Conservation (phyloP, 1,140 invertebrate genomes). For the Myzus persicae region DNA sequence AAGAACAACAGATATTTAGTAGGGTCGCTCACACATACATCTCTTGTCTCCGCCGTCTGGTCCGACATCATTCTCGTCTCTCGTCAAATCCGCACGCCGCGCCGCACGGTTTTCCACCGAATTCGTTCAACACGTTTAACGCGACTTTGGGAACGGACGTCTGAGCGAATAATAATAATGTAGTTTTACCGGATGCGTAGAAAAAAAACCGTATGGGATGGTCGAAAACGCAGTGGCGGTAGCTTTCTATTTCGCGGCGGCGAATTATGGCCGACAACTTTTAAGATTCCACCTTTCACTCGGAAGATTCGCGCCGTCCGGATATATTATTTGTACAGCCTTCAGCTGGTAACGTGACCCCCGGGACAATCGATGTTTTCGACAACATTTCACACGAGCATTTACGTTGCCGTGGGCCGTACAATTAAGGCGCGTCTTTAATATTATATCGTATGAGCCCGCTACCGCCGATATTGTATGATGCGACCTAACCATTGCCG, state of each 20-base stretch:
- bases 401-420: background rate
- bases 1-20: background rate
- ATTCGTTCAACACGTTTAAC: background rate
- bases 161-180: background rate
- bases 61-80: background rate
- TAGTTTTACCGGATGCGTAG: background rate
- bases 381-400: constrained; percentile 14
- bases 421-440: background rate
- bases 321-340: constrained; percentile 3
- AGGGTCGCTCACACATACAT: background rate
- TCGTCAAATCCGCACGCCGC: too few relatives aligned
- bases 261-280: background rate
- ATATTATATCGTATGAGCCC: background rate
- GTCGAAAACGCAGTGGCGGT: background rate
- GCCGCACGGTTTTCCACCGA: background rate
- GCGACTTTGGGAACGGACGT: background rate
- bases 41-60: background rate
- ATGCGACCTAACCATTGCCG: background rate
- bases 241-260: constrained; percentile 12
- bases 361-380: background rate
- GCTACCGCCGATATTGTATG: background rate
- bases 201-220: background rate
- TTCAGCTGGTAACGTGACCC: background rate
- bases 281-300: constrained; percentile 17
- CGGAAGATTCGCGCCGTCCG: background rate